Conservation (phyloP, 2,113 vertebrate genomes). For the Sander vitreus region DNA sequence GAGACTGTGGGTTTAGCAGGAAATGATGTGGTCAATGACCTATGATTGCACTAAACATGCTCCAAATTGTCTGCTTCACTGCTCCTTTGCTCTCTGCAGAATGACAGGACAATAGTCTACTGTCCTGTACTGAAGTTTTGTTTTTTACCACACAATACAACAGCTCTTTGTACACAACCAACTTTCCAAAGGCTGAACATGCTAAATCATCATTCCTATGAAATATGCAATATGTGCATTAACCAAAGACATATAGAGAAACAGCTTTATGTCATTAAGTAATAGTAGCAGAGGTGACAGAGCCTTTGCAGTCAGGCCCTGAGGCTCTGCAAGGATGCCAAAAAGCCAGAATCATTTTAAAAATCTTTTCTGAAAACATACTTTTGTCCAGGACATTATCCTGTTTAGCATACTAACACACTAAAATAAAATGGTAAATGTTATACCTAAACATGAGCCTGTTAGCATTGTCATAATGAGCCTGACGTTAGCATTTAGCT, state of each 20-base stretch:
- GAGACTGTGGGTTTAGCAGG: not conserved
- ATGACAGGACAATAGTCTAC: constrained; percentile 30
- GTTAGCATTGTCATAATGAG: not conserved
- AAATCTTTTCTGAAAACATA: not conserved
- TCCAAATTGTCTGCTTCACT: constrained; percentile 33
- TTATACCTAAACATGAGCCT: not conserved
- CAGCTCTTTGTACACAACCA: constrained; percentile 4
- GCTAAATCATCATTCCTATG: not conserved
- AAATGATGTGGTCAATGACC: constrained; percentile 16
- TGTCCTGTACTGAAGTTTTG: not conserved
- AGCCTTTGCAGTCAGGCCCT: too few species aligned
- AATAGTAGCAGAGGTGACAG: not conserved
- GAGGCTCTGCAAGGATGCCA: not conserved
- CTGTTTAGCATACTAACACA: not conserved
- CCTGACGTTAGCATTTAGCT: not conserved
- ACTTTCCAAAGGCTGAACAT: not conserved
- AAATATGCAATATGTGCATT: not conserved
- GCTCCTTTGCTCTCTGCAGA: constrained; percentile 33
- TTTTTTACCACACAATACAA: constrained; percentile 11
- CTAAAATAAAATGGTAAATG: not conserved
- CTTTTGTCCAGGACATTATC: not conserved
- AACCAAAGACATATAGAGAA: not conserved
- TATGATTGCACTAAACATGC: constrained; percentile 22
- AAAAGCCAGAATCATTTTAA: not conserved
- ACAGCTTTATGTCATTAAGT: not conserved